Base-by-base conservation (phyloP, 2,888 invertebrate species). In the Aporophyla nigra region DNA sequence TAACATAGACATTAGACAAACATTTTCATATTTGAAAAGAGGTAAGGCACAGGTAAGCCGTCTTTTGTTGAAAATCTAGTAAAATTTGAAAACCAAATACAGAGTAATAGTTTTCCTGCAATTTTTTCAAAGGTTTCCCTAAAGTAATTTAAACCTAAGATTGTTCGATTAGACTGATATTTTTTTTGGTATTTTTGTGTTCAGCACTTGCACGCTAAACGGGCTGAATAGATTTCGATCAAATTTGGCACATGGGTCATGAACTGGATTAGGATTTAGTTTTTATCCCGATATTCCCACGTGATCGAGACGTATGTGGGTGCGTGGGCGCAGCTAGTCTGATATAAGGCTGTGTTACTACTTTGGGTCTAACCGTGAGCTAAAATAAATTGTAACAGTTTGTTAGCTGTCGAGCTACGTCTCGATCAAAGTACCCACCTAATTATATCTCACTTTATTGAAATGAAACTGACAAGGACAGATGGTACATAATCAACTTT, bases 391-490 rank as follows among this genome's bases (percentile, higher is more conserved):
- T 61, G 6, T 14, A 43, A 24, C 0, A 2, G n/a, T n/a, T 40
- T 16, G n/a, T 62, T n/a, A 43, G 62, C 16, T 43, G 14, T n/a
- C n/a, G 0, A 68, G 16, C 27, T 10, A 46, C 12, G 54, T 40
- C 9, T 46, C 27, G 24, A 70, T 33, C 16, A 61, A 61, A 33
- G 27, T 59, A 46, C 43, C 43, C 10, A 46, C 43, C 43, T 46
- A 61, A 19, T 58, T 19, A 27, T 19, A 43, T 63, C n/a, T 40
- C 21, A 61, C 10, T 70, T 63, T 19, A 72, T 78, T 58, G 5
- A 46, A 24, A 33, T 27, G 10, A 33, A 72, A 59, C 53, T 24
- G 33, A 43, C 54, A 78, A 78, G 58, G 51, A 43, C 43, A 21
- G 14, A 51, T 43, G 14, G 16, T 27, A 16, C 10, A 3, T 40